These are phyloP conservation scores for Schizotus pectinicornis DNA, from an alignment of 2,888 invertebrate genomes.

Conservation along the genomic window DNA sequence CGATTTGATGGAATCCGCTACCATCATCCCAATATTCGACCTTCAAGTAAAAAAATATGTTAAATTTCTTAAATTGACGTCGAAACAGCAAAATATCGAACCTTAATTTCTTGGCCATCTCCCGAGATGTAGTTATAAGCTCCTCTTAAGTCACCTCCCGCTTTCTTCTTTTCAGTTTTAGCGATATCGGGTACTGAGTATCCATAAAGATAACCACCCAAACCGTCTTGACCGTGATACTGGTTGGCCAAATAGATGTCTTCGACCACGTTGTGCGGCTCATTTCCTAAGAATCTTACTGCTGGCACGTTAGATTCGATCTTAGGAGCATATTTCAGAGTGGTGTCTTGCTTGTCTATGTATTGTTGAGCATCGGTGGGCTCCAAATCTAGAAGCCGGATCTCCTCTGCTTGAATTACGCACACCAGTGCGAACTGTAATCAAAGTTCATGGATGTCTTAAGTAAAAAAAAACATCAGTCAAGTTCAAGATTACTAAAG, in stretches of 20 bases:
- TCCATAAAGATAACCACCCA: constrained; percentile 74
- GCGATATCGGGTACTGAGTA: constrained; percentile 77
- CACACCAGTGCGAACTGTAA: constrained; percentile 21
- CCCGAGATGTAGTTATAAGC: constrained; percentile 73
- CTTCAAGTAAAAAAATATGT: constrained; percentile 48
- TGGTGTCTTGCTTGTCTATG: constrained; percentile 58
- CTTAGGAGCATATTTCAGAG: constrained; percentile 61
- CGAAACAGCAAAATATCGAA: constrained; percentile 45
- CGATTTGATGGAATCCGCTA: constrained; percentile 79
- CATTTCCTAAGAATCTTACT: constrained; percentile 55
- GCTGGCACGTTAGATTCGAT: constrained; percentile 62
- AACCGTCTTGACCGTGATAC: constrained; percentile 70
- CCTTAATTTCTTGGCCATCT: constrained; percentile 66
- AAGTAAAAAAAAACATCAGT: not conserved
- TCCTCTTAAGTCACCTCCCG: constrained; percentile 74
- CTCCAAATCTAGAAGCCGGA: constrained; percentile 61
- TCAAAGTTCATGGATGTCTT: not conserved
- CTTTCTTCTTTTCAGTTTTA: constrained; percentile 73
- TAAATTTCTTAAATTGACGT: not conserved
- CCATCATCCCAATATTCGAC: constrained; percentile 77
- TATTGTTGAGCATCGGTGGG: constrained; percentile 62
- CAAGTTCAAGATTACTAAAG: constrained; percentile 14
- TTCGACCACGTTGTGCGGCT: constrained; percentile 71
- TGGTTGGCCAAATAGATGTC: constrained; percentile 75
- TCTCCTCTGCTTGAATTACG: constrained; percentile 53